Conservation (phyloP, 1,140 invertebrate species). For the Drosophila carrolli region DNA sequence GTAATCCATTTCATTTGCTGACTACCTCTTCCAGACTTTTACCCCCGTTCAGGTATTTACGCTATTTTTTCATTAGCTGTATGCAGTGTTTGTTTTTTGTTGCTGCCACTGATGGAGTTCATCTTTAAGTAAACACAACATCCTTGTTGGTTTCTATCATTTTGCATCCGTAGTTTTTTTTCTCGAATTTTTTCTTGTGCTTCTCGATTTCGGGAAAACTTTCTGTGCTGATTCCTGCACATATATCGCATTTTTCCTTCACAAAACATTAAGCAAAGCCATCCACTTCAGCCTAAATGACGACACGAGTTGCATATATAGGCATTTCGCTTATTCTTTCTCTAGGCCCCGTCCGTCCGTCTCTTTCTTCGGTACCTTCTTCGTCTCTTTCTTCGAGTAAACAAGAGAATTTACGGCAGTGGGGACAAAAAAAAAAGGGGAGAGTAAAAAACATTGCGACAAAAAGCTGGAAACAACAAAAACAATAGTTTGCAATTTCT, state of each 20-base stretch:
- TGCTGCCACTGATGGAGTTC: not conserved
- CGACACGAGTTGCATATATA: slow-evolving; percentile 38
- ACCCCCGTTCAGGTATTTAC: not conserved
- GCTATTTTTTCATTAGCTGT: slow-evolving; percentile 19
- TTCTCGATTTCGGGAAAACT: slow-evolving; percentile 35
- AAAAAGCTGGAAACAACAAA: slow-evolving; percentile 54
- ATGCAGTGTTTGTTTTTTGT: not conserved
- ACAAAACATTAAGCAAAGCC: slow-evolving; percentile 45
- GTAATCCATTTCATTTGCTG: not conserved
- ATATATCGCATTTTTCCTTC: slow-evolving; percentile 4
- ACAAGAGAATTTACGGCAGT: slow-evolving; percentile 17
- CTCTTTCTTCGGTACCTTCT: not conserved
- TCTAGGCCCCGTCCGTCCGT: not conserved
- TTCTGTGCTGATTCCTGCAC: slow-evolving; percentile 6
- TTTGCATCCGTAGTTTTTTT: slow-evolving; percentile 5
- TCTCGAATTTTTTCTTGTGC: slow-evolving; percentile 1
- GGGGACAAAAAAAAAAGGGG: not conserved
- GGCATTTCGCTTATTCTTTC: slow-evolving; percentile 22
- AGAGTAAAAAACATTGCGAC: slow-evolving; percentile 49
- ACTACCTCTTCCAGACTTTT: not conserved
- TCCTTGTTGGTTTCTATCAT: slow-evolving; percentile 21
- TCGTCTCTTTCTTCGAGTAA: slow-evolving; percentile 10
- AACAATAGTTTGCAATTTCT: slow-evolving; percentile 67
- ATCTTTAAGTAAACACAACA: slow-evolving; percentile 43
- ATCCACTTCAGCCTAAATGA: slow-evolving; percentile 37